phyloP scores from a whole-genome alignment of 1,140 invertebrate genomes.

The Brachionus asplanchnoidis region DNA sequence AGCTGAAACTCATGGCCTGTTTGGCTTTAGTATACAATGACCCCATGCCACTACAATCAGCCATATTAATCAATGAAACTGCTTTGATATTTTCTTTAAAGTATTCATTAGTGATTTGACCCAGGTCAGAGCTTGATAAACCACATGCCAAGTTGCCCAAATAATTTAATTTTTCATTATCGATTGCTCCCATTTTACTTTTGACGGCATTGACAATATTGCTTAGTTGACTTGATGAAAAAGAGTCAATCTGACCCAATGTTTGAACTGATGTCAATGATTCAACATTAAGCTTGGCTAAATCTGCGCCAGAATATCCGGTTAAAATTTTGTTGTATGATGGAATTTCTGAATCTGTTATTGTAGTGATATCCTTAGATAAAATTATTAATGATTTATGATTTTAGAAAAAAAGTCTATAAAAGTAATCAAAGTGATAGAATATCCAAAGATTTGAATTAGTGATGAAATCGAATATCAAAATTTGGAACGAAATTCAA shows the following conservation, averaged over 20 bases:
- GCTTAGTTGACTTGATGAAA: neutral
- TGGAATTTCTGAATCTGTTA: neutral
- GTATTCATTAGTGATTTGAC: neutral
- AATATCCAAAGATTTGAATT: too few species aligned
- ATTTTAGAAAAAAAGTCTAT: neutral
- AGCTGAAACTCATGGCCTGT: neutral
- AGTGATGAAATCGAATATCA: too few species aligned
- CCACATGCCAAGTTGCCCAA: conserved; percentile 7
- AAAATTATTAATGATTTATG: neutral
- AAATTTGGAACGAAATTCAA: too few species aligned
- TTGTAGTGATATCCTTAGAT: neutral
- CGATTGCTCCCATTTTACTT: neutral
- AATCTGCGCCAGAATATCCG: neutral
- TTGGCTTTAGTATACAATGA: neutral
- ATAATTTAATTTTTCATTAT: neutral
- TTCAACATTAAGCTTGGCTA: neutral
- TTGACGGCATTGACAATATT: neutral
- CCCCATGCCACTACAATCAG: neutral
- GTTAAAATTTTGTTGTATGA: neutral
- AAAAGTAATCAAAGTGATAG: neutral
- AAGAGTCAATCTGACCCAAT: neutral
- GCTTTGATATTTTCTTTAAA: neutral
- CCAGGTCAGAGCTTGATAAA: neutral
- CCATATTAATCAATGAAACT: neutral
- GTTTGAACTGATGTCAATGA: neutral